Evolutionary conservation across 2,797 vertebrate species (phyloP), one percentile per base, ranked within the genome.

Genomic region (Sebastes goodei): DNA sequence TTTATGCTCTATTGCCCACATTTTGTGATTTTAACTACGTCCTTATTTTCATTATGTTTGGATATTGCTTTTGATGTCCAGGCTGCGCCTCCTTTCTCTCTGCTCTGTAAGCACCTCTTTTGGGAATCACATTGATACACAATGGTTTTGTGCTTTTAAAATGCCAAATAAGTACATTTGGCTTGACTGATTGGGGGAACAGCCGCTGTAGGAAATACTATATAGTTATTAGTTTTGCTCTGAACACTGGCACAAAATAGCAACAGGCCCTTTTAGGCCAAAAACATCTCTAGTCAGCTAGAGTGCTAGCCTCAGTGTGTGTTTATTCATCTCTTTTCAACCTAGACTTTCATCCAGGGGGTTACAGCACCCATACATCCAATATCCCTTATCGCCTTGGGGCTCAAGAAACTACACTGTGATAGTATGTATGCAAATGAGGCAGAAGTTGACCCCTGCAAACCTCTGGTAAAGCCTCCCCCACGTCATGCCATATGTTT

Each of bases 401-500:
- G 84, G 84, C 65, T 69, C 21, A 52, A 53, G 53, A 69, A 81
- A 56, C 53, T 76, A 60, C 57, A 35, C 71, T 78, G 77, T 83
- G 78, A 88, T 87, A 46, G 71, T 64, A 78, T 80, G 75, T 74
- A 90, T 92, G 84, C 82, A 88, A 88, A 92, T 93, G 38, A 81
- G 53, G 56, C n/a, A 17, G 20, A 59, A 59, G 76, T 7, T 87
- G 76, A 89, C 80, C 87, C 56, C 66, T 23, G 69, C 29, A 60
- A 82, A 85, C 66, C 63, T 67, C 56, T 27, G 30, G 64, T 81
- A 61, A 87, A 85, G 74, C 71, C 35, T 81, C 72, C 20, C 20
- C 25, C 67, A 65, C 61, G 32, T 82, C 68, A 72, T 15, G 42
- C 64, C 73, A 82, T 84, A 59, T 82, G 78, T 88, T 84, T 91